A percentile compares a stretch with the other conserved stretches of the same genome.
phyloP scores from a whole-genome alignment of 2,113 vertebrate genomes.

The Peromyscus polionotus region DNA sequence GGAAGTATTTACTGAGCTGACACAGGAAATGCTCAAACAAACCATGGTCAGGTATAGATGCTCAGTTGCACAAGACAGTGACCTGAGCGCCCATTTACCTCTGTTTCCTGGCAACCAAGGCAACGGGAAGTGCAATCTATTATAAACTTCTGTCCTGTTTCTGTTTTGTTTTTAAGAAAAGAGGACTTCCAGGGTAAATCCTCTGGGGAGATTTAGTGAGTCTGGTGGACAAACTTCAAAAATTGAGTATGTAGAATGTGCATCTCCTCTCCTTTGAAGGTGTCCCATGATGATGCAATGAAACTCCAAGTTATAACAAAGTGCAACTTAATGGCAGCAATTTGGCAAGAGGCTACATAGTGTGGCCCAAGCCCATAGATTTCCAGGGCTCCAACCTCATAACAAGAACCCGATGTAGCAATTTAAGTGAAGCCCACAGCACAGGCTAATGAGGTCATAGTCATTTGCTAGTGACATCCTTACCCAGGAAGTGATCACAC shows the following conservation, averaged over 20 bases:
- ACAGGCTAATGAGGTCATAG: background rate
- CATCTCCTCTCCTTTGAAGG: background rate
- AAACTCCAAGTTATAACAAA: constrained; percentile 27
- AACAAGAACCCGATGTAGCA: background rate
- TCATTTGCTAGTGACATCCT: background rate
- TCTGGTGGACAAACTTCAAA: constrained; percentile 26
- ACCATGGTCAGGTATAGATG: background rate
- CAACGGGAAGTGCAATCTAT: background rate
- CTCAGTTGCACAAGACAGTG: fast-evolving
- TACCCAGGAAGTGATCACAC: background rate
- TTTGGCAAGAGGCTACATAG: constrained; percentile 45
- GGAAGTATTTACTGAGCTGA: background rate
- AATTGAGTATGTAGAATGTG: background rate
- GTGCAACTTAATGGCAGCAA: background rate
- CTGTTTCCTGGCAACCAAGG: background rate
- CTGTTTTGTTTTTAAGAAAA: constrained; percentile 42
- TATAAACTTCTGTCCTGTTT: background rate
- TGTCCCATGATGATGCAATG: constrained; percentile 18
- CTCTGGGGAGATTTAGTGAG: constrained; percentile 35
- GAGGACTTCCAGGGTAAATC: background rate
- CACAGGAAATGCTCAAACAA: background rate
- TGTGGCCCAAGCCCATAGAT: background rate
- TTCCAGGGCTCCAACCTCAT: constrained; percentile 11
- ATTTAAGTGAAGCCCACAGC: background rate
- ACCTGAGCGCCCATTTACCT: background rate